These are phyloP conservation scores for Achroia grisella DNA, from an alignment of 1,140 invertebrate species.

Conservation along the genomic window DNA sequence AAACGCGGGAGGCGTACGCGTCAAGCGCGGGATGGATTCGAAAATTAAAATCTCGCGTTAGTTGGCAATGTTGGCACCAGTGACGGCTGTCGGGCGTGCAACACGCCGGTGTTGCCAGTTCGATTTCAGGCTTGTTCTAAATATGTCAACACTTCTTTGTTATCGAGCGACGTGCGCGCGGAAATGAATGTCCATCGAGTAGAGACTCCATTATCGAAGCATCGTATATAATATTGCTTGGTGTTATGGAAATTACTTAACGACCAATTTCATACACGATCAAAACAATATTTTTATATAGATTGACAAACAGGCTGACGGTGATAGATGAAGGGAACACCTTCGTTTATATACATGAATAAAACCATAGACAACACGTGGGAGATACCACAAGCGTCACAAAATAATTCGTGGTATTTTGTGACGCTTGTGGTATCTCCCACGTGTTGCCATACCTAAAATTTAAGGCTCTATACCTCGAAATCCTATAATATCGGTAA, in stretches of 20 bases:
- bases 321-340: too few species aligned
- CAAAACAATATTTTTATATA: too few species aligned
- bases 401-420: too few species aligned
- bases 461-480: too few species aligned
- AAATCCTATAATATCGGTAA: too few species aligned
- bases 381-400: too few species aligned
- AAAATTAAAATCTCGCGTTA: slow-evolving; percentile 69
- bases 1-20: slow-evolving; percentile 46
- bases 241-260: slow-evolving; percentile 29
- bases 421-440: too few species aligned
- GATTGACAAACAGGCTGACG: too few species aligned
- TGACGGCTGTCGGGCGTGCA: slow-evolving; percentile 52
- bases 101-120: slow-evolving; percentile 39
- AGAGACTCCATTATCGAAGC: slow-evolving; percentile 52
- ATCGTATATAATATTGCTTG: slow-evolving; percentile 49
- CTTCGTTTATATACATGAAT: too few species aligned
- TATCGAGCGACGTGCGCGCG: slow-evolving; percentile 60
- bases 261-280: slow-evolving; percentile 13
- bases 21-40: slow-evolving; percentile 60
- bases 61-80: slow-evolving; percentile 35
- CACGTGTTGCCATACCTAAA: too few species aligned
- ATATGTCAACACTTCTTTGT: slow-evolving; percentile 71
- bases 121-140: slow-evolving; percentile 73
- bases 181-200: slow-evolving; percentile 68
- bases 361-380: too few species aligned